phyloP scores from a whole-genome alignment of 1,140 invertebrate species.

The Dufourea novaeangliae region DNA sequence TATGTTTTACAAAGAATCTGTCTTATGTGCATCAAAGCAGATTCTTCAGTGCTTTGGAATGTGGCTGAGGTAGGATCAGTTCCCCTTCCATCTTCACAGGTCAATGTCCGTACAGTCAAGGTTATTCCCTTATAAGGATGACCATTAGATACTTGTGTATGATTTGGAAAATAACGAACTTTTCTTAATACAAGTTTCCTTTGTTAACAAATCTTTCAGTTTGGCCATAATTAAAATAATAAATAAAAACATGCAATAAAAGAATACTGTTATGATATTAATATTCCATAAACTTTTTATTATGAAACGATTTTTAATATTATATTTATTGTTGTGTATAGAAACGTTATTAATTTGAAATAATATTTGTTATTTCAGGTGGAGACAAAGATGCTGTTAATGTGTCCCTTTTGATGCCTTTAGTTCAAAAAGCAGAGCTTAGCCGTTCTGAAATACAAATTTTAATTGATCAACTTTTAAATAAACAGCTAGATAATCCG shows the following conservation, averaged over 20 bases:
- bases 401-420: constrained; percentile 86
- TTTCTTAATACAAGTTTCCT: background rate
- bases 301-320: background rate
- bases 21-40: constrained; percentile 78
- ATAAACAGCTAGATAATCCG: constrained; percentile 91
- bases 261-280: background rate
- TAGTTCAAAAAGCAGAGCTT: constrained; percentile 89
- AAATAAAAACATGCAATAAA: background rate
- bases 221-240: background rate
- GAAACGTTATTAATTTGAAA: background rate
- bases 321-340: background rate
- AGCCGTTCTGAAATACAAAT: constrained; percentile 93
- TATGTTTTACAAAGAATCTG: constrained; percentile 59
- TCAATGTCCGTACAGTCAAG: constrained; percentile 55
- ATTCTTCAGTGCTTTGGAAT: constrained; percentile 69
- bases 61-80: constrained; percentile 65
- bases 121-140: constrained; percentile 48
- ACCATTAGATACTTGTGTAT: constrained; percentile 26
- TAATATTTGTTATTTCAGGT: constrained; percentile 74
- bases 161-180: background rate
- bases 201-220: background rate
- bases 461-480: constrained; percentile 92
- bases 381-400: constrained; percentile 85
- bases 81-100: constrained; percentile 52
- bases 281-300: constrained; percentile 2